Evolutionary conservation across 2,888 invertebrate species (phyloP).

Genomic region (Cephus pygmeus): DNA sequence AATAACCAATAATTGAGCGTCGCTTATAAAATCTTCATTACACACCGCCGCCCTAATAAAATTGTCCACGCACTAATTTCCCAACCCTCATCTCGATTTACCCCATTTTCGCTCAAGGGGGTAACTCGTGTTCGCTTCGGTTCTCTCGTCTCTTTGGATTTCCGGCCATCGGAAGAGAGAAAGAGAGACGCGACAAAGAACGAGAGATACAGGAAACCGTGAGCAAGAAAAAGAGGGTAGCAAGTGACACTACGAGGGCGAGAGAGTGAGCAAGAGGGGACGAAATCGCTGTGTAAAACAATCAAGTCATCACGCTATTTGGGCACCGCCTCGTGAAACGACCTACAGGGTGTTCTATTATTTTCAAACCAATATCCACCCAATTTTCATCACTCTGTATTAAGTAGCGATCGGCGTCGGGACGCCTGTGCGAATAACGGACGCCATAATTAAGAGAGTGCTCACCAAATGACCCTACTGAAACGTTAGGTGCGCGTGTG

Average conservation of each 20-base stretch:
- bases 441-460: no score
- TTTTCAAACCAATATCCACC: slow-evolving; percentile 21
- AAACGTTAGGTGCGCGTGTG: no score
- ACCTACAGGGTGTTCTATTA: slow-evolving; percentile 25
- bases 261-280: slow-evolving; percentile 26
- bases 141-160: slow-evolving; percentile 11
- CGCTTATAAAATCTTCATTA: slow-evolving; percentile 58
- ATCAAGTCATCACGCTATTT: slow-evolving; percentile 50
- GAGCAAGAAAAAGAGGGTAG: not conserved
- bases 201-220: slow-evolving; percentile 4
- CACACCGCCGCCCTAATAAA: slow-evolving; percentile 51
- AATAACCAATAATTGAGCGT: slow-evolving; percentile 52
- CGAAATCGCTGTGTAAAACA: slow-evolving; percentile 45
- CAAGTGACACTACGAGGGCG: slow-evolving; percentile 14
- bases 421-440: no score
- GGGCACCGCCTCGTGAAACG: slow-evolving; percentile 32
- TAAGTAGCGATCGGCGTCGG: no score
- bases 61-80: slow-evolving; percentile 57
- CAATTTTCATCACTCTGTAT: no score
- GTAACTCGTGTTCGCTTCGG: slow-evolving; percentile 15
- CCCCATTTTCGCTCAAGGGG: slow-evolving; percentile 48
- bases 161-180: slow-evolving; percentile 18
- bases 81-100: slow-evolving; percentile 51
- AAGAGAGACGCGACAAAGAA: slow-evolving; percentile 24
- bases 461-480: no score